These are phyloP conservation scores for Macrosoma leucophasiata DNA, from an alignment of 2,888 invertebrate species.

Conservation along the genomic window DNA sequence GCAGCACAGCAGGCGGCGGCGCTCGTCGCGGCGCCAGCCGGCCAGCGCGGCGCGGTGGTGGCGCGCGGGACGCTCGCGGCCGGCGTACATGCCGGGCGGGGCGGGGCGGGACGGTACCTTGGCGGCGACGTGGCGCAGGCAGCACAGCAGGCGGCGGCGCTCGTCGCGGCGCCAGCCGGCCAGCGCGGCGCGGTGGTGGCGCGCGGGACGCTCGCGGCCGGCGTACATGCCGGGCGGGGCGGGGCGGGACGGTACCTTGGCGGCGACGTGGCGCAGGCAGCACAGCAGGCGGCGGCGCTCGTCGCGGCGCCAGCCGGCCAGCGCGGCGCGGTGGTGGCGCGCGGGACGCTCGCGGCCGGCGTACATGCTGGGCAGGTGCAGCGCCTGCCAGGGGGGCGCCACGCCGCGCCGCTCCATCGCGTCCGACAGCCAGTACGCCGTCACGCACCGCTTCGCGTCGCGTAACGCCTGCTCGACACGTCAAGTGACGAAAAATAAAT, in stretches of 20 bases:
- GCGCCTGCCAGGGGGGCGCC: slow-evolving; percentile 93
- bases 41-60: slow-evolving; percentile 89
- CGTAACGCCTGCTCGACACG: slow-evolving; percentile 67
- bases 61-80: slow-evolving; percentile 82
- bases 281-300: slow-evolving; percentile 87
- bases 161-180: too few relatives aligned
- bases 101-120: too few relatives aligned
- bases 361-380: slow-evolving; percentile 90
- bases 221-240: neutral
- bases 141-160: too few relatives aligned
- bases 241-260: slow-evolving; percentile 78
- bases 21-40: slow-evolving; percentile 93
- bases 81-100: slow-evolving; percentile 84
- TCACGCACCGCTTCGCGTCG: slow-evolving; percentile 83
- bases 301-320: slow-evolving; percentile 93
- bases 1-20: slow-evolving; percentile 88
- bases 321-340: slow-evolving; percentile 84
- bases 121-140: too few relatives aligned
- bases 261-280: slow-evolving; percentile 91
- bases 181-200: slow-evolving; percentile 80
- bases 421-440: slow-evolving; percentile 94
- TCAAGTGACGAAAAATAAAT: too few relatives aligned
- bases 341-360: slow-evolving; percentile 83
- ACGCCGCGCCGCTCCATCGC: slow-evolving; percentile 90
- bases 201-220: slow-evolving; percentile 35